A percentile compares a stretch with the other conserved stretches of the same genome.
These are phyloP conservation scores for Progne subis DNA, from an alignment of 2,113 vertebrate genomes.

Conservation along the genomic window DNA sequence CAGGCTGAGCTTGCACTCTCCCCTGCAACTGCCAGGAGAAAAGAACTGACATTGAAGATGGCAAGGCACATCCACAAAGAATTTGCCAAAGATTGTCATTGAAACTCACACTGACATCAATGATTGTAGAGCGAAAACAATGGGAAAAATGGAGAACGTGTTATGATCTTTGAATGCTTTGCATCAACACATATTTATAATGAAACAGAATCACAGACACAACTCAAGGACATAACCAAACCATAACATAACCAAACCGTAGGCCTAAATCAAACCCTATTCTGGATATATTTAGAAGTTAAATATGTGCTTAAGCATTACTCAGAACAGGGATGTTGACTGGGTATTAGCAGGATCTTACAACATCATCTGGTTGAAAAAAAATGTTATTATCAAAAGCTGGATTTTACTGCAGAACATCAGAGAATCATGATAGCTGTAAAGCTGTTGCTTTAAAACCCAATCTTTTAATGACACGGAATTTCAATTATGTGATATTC, in stretches of 20 bases:
- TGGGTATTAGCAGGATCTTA: background rate
- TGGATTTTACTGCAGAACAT: background rate
- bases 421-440: background rate
- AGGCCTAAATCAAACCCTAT: background rate
- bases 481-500: background rate
- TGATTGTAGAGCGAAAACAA: background rate
- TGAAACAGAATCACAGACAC: background rate
- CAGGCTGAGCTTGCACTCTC: background rate
- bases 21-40: background rate
- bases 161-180: background rate
- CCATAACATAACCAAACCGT: background rate
- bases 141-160: background rate
- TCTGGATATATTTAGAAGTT: background rate
- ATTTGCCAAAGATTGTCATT: background rate
- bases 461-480: background rate
- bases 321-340: background rate
- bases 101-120: background rate
- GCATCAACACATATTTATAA: background rate
- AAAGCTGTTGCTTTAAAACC: background rate
- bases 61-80: background rate
- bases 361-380: background rate
- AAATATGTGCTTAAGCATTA: background rate
- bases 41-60: background rate
- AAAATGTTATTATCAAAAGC: background rate
- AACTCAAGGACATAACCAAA: background rate